A percentile compares a stretch with the other conserved stretches of the same genome.
Conservation (phyloP, 1,140 invertebrate genomes). For the Venustaconcha ellipsiformis region DNA sequence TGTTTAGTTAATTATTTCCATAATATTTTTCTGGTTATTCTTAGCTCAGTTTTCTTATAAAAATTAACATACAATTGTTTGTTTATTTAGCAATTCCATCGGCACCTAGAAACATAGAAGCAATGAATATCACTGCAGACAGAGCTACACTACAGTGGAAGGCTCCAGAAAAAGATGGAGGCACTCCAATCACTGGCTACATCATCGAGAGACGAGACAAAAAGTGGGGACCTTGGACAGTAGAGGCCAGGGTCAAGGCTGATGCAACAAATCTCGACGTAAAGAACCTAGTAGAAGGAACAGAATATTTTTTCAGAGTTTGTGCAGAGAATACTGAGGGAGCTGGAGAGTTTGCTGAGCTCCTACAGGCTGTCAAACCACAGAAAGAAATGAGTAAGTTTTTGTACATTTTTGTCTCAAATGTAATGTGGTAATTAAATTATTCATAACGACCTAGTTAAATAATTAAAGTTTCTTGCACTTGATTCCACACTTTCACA, state of each 20-base stretch:
- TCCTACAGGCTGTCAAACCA: constrained; percentile 53
- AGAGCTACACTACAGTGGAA: constrained; percentile 78
- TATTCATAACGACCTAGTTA: too few relatives aligned
- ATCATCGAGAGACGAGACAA: constrained; percentile 83
- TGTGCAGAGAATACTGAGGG: constrained; percentile 95
- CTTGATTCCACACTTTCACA: too few relatives aligned
- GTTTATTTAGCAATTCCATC: constrained; percentile 48
- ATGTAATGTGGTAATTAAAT: too few relatives aligned
- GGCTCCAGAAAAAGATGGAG: constrained; percentile 97
- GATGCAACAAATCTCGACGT: constrained; percentile 48
- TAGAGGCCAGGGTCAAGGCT: constrained; percentile 45
- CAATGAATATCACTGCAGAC: constrained; percentile 51
- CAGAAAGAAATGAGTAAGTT: constrained; percentile 60
- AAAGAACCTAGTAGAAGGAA: constrained; percentile 82
- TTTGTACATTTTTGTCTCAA: too few relatives aligned
- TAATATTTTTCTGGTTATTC: too few relatives aligned
- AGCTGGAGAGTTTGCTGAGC: constrained; percentile 64
- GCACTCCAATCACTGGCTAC: constrained; percentile 92
- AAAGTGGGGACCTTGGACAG: constrained; percentile 77
- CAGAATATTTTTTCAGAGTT: constrained; percentile 95
- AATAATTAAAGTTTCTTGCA: too few relatives aligned
- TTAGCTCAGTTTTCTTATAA: too few relatives aligned
- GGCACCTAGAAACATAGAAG: constrained; percentile 49
- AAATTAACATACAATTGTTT: constrained; percentile 2
- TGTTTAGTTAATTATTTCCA: too few relatives aligned